phyloP scores from a whole-genome alignment of 2,888 invertebrate species.

The Nomada ferruginata region DNA sequence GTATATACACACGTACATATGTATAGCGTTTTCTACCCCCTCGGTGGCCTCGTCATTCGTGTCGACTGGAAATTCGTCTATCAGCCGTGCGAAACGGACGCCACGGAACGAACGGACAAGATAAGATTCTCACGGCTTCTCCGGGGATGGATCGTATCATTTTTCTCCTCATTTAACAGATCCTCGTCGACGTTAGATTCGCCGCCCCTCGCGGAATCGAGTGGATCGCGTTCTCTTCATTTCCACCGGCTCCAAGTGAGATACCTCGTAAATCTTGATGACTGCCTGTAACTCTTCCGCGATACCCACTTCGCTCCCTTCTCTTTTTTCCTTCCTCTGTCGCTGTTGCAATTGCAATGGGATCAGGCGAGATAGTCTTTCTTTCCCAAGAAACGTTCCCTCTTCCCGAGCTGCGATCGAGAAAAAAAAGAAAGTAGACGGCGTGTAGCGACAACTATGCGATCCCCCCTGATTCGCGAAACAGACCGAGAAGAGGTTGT shows the following conservation, averaged over 20 bases:
- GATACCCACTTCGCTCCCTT: background rate
- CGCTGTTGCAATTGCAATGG: constrained; percentile 26
- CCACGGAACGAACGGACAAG: background rate
- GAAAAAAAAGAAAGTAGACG: constrained; percentile 23
- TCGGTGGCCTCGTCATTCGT: background rate
- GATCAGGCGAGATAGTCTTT: constrained; percentile 39
- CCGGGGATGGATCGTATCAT: constrained; percentile 35
- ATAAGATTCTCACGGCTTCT: constrained; percentile 49
- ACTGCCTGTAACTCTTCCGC: constrained; percentile 59
- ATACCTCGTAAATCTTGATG: constrained; percentile 67
- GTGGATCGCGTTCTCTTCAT: constrained; percentile 64
- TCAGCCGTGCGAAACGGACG: background rate
- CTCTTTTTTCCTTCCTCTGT: constrained; percentile 12
- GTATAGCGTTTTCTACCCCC: background rate
- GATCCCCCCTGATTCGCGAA: constrained; percentile 59
- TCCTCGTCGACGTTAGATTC: constrained; percentile 35
- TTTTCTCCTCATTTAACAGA: constrained; percentile 61
- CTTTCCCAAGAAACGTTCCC: constrained; percentile 55
- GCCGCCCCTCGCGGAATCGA: constrained; percentile 8
- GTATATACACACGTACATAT: too few relatives aligned
- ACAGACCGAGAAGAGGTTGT: constrained; percentile 36
- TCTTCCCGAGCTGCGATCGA: constrained; percentile 21
- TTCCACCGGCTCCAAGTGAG: constrained; percentile 53
- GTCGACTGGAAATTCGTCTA: background rate
- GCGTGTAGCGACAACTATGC: constrained; percentile 45